Base-by-base conservation (phyloP, 2,888 invertebrate genomes). In the Platynereis dumerilii region DNA sequence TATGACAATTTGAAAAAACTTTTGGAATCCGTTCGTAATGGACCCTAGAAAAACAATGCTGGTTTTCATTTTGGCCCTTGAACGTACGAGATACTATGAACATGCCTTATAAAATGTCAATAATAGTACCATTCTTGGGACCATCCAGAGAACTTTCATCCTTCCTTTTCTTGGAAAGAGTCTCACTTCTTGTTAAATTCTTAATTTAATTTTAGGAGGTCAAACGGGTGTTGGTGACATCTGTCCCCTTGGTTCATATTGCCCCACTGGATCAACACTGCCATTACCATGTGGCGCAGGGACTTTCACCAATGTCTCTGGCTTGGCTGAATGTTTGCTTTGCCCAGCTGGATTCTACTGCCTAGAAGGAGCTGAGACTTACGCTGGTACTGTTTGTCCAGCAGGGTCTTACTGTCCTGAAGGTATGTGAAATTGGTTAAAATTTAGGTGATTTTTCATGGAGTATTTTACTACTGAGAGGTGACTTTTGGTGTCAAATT, bases 341-440 rank as follows among this genome's bases (percentile, higher is more conserved):
- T 82, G 82, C 68, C 82, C 81, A 5, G 76, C 76, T 0, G 82
- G 81, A 0, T 82, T 72, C 71, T 82, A 78, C 72, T 82, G 82
- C 69, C 69, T 74, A 5, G 72, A 71, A 68, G 78, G 76, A 52
- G 74, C 76, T 2, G 72, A 71, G 17, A 74, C 75, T 20, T 81
- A 75, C 69, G 55, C 65, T 45, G 70, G 72, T 62, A 74, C 73
- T 24, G 76, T 77, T 1, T 82, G 82, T 65, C 79, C 79, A 10
- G 58, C 73, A 5, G 82, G 82, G 12, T 72, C 78, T 65, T 80
- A 79, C 72, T 81, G 81, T 62, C 80, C 78, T 28, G 72, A 71
- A 2, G 77, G 78, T 12, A 34, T 34, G 34, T n/a, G n/a, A n/a
- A n/a, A n/a, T n/a, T n/a, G n/a, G n/a, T n/a, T n/a, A n/a, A n/a